Evolutionary conservation across 2,113 vertebrate species (phyloP).

Genomic region (Mastomys coucha): DNA sequence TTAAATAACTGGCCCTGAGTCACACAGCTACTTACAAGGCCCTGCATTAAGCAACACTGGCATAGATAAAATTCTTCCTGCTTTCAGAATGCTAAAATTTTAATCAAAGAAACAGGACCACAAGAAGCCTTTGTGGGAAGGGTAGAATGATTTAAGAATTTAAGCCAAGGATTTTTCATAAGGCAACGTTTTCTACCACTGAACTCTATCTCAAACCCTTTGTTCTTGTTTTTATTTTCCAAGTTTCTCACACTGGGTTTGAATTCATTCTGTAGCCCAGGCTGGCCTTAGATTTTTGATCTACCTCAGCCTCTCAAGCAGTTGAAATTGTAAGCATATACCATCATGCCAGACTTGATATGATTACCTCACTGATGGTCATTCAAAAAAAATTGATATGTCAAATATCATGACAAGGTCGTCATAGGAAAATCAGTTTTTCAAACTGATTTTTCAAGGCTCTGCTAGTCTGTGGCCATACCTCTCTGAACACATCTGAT

Average conservation of each 20-base stretch:
- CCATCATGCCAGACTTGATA: neutral
- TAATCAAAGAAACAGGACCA: neutral
- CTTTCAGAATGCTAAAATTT: neutral
- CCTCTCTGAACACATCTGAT: neutral
- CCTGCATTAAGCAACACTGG: neutral
- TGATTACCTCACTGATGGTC: neutral
- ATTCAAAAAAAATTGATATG: neutral
- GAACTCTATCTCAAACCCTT: neutral
- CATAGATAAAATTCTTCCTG: neutral
- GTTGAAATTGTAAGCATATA: neutral
- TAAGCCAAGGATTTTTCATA: neutral
- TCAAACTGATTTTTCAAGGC: no score
- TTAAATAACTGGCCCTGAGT: neutral
- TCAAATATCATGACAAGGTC: neutral
- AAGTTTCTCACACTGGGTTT: neutral
- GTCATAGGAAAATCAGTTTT: neutral
- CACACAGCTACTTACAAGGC: neutral
- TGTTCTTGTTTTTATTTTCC: neutral
- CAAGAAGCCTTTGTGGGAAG: neutral
- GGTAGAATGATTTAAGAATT: neutral
- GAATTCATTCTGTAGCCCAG: neutral
- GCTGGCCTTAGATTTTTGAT: neutral
- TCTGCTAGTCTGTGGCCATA: neutral
- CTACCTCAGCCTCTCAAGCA: neutral
- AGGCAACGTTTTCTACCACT: no score